Base-by-base conservation (phyloP, 2,797 vertebrate genomes). In the Numenius phaeopus region DNA sequence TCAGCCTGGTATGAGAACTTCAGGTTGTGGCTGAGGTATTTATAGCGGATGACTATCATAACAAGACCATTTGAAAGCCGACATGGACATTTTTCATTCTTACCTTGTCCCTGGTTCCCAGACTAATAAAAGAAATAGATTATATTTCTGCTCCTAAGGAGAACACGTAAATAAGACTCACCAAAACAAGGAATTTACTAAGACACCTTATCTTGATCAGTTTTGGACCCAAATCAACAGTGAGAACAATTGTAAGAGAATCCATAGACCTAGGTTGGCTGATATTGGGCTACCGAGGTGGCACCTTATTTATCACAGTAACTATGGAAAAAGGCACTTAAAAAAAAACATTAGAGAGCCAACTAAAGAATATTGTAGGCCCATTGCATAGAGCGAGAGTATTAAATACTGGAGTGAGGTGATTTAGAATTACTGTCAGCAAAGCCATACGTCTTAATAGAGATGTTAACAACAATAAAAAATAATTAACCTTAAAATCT, bases 401-500 rank as follows among this genome's bases (percentile, higher is more conserved):
- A 75, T 76, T 86, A 92, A 83, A 77, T 42, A 49, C 32, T 75
- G 54, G 32, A 49, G 23, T 44, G 72, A 94, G 50, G 72, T 76
- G 83, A 89, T 78, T 82, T 81, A 78, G 94, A 95, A 62, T 70
- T 72, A 83, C 75, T 73, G 62, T 83, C 87, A 95, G 73, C 4
- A 4, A 94, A 93, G 76, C 67, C 69, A 39, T 71, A 76, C 1
- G 0, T 81, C 30, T 94, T 86, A 69, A 78, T 9, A 90, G 39
- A 72, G 54, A 83, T 39, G 14, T 62, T 93, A 93, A 79, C 30
- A 92, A 82, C 39, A 59, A 70, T 39, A 37, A 94, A 81, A 83
- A 86, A 61, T 42, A 81, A 89, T 87, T 89, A 80, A 95, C 5
- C 11, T 79, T 83, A 85, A 95, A 89, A 77, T 92, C n/a, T 91